Evolutionary conservation across 2,113 vertebrate genomes (phyloP), one percentile per base, ranked within the genome.

Genomic region (Boulengeromyrus knoepffleri): DNA sequence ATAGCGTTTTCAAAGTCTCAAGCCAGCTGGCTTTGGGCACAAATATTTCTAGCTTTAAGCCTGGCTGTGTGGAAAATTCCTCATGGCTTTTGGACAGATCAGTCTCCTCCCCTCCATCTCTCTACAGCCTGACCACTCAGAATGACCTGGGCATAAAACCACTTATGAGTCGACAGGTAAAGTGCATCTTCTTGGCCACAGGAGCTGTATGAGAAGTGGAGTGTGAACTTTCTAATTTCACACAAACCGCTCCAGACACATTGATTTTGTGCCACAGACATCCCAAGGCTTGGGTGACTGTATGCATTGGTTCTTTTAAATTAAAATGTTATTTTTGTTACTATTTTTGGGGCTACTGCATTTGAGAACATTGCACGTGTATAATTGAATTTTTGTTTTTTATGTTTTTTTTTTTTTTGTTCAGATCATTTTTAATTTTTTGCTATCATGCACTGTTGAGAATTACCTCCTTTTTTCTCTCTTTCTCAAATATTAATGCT

Each of bases 141-240:
- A 39, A 45, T 46, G 21, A 47, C 83, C 83, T 24, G 42, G 77
- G 7, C 9, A 17, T 10, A 47, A 47, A 47, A 85, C 24, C 45
- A 85, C 21, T 47, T 46, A n/a, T 47, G 45, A 47, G 45, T 46
- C 3, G 17, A 9, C 83, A 24, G 45, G 83, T 85, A 85, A 85
- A 85, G 42, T 45, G 83, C 42, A 85, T 85, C 24, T 85, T 24
- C 36, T 36, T 15, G 49, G 45, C 27, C 45, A 31, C 36, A 31
- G 45, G 24, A 49, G 83, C 36, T 49, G 49, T 50, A 52, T 52
- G 27, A 31, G n/a, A 45, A 52, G 24, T 36, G 85, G n/a, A 87
- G 85, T 85, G 50, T 87, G 24, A 53, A 31, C 15, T 53, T 87
- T 87, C 31, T 87, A 87, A 87, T 87, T 87, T 87, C 85, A 53